These are phyloP conservation scores for Nasonia longicornis DNA, from an alignment of 1,140 invertebrate species.

Conservation along the genomic window DNA sequence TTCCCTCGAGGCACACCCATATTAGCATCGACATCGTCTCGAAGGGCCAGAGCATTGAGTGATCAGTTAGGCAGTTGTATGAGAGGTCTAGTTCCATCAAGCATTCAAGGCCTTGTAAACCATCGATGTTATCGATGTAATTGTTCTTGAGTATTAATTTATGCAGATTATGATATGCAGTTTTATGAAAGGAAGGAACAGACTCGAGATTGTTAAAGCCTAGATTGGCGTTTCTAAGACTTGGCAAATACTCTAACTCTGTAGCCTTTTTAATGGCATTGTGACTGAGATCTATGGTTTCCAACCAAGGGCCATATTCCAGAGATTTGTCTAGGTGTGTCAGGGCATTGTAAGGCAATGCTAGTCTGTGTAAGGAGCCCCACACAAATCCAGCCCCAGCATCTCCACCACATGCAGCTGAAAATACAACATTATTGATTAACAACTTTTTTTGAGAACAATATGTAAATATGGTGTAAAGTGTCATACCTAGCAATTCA, in stretches of 20 bases:
- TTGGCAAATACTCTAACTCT: conserved; percentile 70
- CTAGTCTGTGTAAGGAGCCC: conserved; percentile 72
- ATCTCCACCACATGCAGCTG: conserved; percentile 73
- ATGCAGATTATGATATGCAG: conserved; percentile 67
- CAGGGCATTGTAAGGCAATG: conserved; percentile 73
- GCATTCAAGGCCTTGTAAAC: conserved; percentile 70
- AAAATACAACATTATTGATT: conserved; percentile 57
- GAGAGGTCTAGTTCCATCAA: conserved; percentile 73
- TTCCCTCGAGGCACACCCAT: conserved; percentile 72
- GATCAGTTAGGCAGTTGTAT: conserved; percentile 75
- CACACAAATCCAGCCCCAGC: conserved; percentile 72
- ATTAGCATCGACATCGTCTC: conserved; percentile 70
- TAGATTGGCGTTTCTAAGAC: conserved; percentile 74
- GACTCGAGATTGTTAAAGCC: conserved; percentile 74
- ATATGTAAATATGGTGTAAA: conserved; percentile 45
- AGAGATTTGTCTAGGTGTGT: conserved; percentile 70
- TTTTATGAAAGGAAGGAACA: conserved; percentile 71
- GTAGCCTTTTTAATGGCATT: conserved; percentile 65
- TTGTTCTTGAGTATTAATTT: conserved; percentile 72
- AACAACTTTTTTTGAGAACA: neutral
- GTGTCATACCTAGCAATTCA: conserved; percentile 58
- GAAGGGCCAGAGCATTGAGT: conserved; percentile 70
- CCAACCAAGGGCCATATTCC: conserved; percentile 72
- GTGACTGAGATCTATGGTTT: conserved; percentile 74
- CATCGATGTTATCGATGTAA: conserved; percentile 68